phyloP scores from a whole-genome alignment of 1,140 invertebrate genomes.

The Drosophila pseudoananassae region DNA sequence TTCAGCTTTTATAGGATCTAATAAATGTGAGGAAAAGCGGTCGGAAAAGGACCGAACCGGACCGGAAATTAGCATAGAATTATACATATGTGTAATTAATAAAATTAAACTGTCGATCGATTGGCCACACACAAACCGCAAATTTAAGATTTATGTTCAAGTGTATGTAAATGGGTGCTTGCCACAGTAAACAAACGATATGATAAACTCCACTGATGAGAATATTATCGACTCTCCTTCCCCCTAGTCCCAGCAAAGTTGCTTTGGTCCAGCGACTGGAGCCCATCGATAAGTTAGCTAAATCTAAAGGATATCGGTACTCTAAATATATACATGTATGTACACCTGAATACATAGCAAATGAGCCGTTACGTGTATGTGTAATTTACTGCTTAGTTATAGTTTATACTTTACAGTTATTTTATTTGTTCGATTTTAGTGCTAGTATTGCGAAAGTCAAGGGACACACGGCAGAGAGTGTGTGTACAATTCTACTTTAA shows the following conservation, averaged over 20 bases:
- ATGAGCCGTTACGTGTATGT: slow-evolving; percentile 62
- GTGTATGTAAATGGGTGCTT: slow-evolving; percentile 44
- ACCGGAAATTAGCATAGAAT: slow-evolving; percentile 30
- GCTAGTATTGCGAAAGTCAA: slow-evolving; percentile 38
- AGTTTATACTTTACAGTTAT: slow-evolving; percentile 47
- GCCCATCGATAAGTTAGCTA: slow-evolving; percentile 60
- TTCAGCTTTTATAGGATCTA: slow-evolving; percentile 66
- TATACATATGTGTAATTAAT: slow-evolving; percentile 69
- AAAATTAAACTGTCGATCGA: slow-evolving; percentile 52
- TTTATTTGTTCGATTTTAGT: slow-evolving; percentile 40
- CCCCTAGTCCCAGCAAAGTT: slow-evolving; percentile 14
- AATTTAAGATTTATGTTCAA: slow-evolving; percentile 33
- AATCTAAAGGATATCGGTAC: slow-evolving; percentile 38
- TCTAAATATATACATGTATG: slow-evolving; percentile 23
- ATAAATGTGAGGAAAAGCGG: slow-evolving; percentile 42
- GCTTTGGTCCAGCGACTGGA: slow-evolving; percentile 52
- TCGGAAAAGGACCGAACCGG: not conserved
- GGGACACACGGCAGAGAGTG: slow-evolving; percentile 8
- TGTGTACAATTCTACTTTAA: slow-evolving; percentile 63
- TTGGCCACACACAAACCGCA: slow-evolving; percentile 25
- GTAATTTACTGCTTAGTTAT: slow-evolving; percentile 71
- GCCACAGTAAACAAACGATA: slow-evolving; percentile 20
- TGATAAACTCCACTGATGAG: slow-evolving; percentile 11
- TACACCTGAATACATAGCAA: slow-evolving; percentile 49
- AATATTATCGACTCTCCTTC: not conserved